Percentiles rank a stretch among this genome's conserved stretches.
Evolutionary conservation across 1,140 invertebrate genomes (phyloP).

Genomic region (Vanessa tameamea): DNA sequence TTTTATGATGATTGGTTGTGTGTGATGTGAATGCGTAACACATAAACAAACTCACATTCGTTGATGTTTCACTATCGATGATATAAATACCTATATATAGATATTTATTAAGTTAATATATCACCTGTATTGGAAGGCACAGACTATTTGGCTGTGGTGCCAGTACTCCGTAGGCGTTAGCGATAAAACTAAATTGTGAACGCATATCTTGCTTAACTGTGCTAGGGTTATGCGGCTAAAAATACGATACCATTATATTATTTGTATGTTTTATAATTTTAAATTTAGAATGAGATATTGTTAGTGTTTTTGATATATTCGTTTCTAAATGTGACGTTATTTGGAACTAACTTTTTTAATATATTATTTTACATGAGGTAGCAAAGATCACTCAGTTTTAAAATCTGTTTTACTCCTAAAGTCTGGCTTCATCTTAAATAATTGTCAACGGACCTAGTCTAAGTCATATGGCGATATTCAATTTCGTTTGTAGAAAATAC

Average conservation of each 20-base stretch:
- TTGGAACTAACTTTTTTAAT: no score
- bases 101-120: constrained; percentile 20
- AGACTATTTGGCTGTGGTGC: constrained; percentile 27
- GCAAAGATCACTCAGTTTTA: no score
- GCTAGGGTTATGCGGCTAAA: background rate
- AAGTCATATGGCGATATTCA: no score
- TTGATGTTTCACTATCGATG: background rate
- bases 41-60: no score
- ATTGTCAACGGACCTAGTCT: no score
- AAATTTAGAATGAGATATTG: background rate
- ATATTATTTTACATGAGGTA: no score
- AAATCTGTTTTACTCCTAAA: no score
- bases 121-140: constrained; percentile 31
- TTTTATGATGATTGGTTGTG: no score
- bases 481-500: no score
- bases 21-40: no score
- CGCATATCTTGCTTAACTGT: constrained; percentile 24
- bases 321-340: background rate
- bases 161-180: constrained; percentile 27
- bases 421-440: no score
- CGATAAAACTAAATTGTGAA: constrained; percentile 32
- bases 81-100: background rate
- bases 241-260: background rate
- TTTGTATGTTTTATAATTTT: background rate
- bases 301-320: background rate